A percentile compares a stretch with the other conserved stretches of the same genome.
Conservation (phyloP, 2,113 vertebrate genomes). For the Pelecanoides urinatrix region DNA sequence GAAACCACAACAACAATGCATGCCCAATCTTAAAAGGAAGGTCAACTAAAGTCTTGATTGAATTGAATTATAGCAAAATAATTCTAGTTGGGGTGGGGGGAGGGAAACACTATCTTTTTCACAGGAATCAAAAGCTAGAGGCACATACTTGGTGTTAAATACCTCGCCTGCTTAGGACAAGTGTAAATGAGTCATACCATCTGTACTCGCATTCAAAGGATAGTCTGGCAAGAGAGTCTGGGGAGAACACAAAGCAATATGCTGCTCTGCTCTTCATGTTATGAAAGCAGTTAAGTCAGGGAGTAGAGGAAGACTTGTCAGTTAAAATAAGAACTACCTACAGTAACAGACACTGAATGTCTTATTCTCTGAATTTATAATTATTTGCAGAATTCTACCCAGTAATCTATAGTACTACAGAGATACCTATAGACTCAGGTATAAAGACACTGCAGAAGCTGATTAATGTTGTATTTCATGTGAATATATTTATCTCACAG, state of each 20-base stretch:
- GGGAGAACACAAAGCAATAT: constrained; percentile 16
- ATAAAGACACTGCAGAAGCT: not conserved
- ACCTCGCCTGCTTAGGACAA: constrained; percentile 31
- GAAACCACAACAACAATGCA: not conserved
- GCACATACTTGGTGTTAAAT: constrained; percentile 36
- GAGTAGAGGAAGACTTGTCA: not conserved
- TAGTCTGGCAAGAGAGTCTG: constrained; percentile 51
- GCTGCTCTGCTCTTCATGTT: not conserved
- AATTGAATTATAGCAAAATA: not conserved
- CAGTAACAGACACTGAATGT: not conserved
- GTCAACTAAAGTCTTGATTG: not conserved
- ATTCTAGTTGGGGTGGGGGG: not conserved
- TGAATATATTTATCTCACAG: not conserved
- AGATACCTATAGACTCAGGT: not conserved
- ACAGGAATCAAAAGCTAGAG: constrained; percentile 18
- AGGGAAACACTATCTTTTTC: not conserved
- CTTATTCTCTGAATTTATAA: not conserved
- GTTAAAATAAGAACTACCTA: not conserved
- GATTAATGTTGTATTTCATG: not conserved
- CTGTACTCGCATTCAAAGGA: constrained; percentile 37
- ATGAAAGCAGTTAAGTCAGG: not conserved
- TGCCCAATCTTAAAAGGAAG: not conserved
- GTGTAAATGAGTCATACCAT: constrained; percentile 60
- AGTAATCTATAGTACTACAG: not conserved
- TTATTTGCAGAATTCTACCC: not conserved